These are phyloP conservation scores for Hydrolagus colliei DNA, from an alignment of 2,797 vertebrate genomes.

Conservation along the genomic window DNA sequence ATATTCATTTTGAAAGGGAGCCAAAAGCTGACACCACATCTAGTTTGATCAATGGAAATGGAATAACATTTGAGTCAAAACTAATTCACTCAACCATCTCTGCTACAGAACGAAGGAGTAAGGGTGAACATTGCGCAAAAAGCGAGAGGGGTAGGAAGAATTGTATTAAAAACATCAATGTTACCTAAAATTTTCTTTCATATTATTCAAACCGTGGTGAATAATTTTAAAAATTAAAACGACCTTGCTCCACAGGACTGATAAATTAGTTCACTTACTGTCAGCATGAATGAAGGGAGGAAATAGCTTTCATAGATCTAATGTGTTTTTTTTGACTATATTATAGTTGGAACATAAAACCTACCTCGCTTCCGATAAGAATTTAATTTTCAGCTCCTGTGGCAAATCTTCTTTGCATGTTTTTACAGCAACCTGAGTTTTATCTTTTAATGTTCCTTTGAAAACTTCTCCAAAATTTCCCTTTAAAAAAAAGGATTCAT, in stretches of 20 bases:
- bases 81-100: background rate
- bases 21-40: background rate
- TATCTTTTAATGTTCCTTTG: constrained; percentile 86
- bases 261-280: background rate
- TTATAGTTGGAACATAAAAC: constrained; percentile 34
- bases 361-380: constrained; percentile 91
- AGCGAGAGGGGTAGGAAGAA: background rate
- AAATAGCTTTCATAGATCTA: background rate
- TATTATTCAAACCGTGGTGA: background rate
- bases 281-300: background rate
- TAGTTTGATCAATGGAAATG: background rate
- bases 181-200: background rate
- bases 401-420: constrained; percentile 96
- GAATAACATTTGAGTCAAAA: background rate
- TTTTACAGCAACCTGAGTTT: constrained; percentile 85
- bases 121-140: background rate
- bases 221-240: background rate
- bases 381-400: constrained; percentile 92
- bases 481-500: constrained; percentile 49
- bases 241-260: background rate
- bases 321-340: too few relatives aligned
- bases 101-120: too few relatives aligned
- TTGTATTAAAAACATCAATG: too few relatives aligned
- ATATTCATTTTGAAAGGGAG: background rate
- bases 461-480: constrained; percentile 96